phyloP scores from a whole-genome alignment of 2,888 invertebrate species.

The Falcaria lacertinaria region DNA sequence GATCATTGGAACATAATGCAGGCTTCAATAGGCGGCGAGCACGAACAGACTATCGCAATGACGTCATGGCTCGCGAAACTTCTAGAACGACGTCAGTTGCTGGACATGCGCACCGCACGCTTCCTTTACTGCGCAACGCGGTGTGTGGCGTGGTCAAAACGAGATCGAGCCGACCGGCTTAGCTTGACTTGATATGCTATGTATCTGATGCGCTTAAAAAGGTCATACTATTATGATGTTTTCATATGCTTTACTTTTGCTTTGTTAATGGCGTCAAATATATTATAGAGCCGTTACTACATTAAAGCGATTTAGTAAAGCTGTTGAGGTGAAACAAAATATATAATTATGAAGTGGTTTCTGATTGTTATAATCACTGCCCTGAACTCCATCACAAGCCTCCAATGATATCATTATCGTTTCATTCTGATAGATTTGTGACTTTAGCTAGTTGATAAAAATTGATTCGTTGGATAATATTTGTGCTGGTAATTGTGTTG shows the following conservation, averaged over 20 bases:
- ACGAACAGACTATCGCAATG: neutral
- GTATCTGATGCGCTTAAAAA: neutral
- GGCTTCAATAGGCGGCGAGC: neutral
- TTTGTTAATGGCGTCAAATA: neutral
- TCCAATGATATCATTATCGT: too few species aligned
- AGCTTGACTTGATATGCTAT: neutral
- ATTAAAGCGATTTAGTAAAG: too few species aligned
- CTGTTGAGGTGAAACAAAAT: too few species aligned
- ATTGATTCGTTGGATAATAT: too few species aligned
- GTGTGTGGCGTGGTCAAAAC: neutral
- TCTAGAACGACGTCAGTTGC: conserved; percentile 36
- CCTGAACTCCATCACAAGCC: too few species aligned
- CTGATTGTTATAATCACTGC: too few species aligned
- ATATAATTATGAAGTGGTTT: too few species aligned
- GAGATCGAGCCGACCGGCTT: conserved; percentile 1
- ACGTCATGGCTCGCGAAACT: conserved; percentile 38
- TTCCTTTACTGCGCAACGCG: conserved; percentile 25
- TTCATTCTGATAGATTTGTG: too few species aligned
- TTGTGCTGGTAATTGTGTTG: too few species aligned
- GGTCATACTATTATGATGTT: neutral
- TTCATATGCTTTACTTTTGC: too few species aligned
- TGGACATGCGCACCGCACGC: conserved; percentile 24
- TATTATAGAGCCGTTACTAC: too few species aligned
- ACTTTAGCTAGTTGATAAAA: too few species aligned
- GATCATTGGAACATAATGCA: conserved; percentile 1